Evolutionary conservation across 1,140 invertebrate species (phyloP), one percentile per base, ranked within the genome.

Genomic region (Sitobion miscanthi): DNA sequence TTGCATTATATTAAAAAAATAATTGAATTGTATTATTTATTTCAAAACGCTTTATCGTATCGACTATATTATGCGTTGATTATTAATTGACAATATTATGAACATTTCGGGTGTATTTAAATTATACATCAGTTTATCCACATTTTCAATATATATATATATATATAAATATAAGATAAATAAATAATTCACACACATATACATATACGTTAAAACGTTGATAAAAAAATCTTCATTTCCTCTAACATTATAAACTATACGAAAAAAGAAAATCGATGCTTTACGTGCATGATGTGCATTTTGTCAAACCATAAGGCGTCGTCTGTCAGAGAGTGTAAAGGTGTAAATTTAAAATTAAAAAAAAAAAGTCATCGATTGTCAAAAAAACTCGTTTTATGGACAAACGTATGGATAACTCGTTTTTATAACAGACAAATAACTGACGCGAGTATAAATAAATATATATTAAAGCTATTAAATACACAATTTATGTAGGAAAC

Each of bases 341-440:
- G n/a, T 77, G 62, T 77, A 77, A 77, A 77, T 77, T 77, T 77
- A n/a, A 77, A 77, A 77, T n/a, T n/a, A 62, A 69, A n/a, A n/a
- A 69, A 69, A 69, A 62, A 30, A 69, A 17, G 0, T 69, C 17
- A 54, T 69, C 14, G 30, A 69, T 77, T n/a, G 62, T 77, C 62
- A n/a, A 77, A 77, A 57, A 77, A n/a, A 77, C 62, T n/a, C n/a
- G 62, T 77, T 77, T 77, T 77, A 77, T 77, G 62, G n/a, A 77
- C n/a, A 69, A n/a, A 69, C 62, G 21, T n/a, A 77, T 20, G 62
- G 62, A 3, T 42, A 77, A 77, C 62, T 77, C 62, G 62, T 77
- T 77, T 54, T 77, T n/a, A 17, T 77, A 35, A 77, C 62, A n/a
- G 62, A 77, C 62, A 30, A 62, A 69, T n/a, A 47, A 47, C 45